These are phyloP conservation scores for Trileptium ribeirensis DNA, from an alignment of 2,888 invertebrate species.

Conservation along the genomic window DNA sequence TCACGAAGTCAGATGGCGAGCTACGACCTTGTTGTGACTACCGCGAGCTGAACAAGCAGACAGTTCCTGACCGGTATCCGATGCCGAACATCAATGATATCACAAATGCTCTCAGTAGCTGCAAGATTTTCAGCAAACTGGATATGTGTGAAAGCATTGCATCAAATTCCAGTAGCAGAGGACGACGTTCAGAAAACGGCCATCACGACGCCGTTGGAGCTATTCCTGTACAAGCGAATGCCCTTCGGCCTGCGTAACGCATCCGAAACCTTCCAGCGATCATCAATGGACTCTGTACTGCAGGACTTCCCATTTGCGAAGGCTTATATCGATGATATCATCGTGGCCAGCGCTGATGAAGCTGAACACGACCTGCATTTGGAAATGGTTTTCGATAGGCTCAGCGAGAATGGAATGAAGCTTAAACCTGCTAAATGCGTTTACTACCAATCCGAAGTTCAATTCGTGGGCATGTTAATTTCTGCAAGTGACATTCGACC, in stretches of 20 bases:
- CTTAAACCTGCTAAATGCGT: background rate
- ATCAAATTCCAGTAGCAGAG: conserved; percentile 25
- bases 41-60: conserved; percentile 14
- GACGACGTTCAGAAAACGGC: conserved; percentile 28
- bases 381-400: background rate
- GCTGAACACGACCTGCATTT: conserved; percentile 2
- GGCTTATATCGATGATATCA: conserved; percentile 5
- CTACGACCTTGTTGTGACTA: conserved; percentile 14
- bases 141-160: conserved; percentile 21
- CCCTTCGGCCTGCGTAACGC: conserved; percentile 34
- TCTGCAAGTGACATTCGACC: background rate
- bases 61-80: conserved; percentile 13
- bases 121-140: conserved; percentile 21
- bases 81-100: conserved; percentile 19
- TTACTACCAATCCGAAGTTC: background rate
- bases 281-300: conserved; percentile 16
- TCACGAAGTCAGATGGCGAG: background rate
- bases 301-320: background rate
- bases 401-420: background rate
- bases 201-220: conserved; percentile 27
- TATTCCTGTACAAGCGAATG: conserved; percentile 33
- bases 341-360: background rate
- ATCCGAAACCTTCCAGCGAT: conserved; percentile 33
- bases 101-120: conserved; percentile 5
- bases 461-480: background rate